Evolutionary conservation across 2,797 vertebrate genomes (phyloP), one percentile per base, ranked within the genome.

Genomic region (Emys orbicularis): DNA sequence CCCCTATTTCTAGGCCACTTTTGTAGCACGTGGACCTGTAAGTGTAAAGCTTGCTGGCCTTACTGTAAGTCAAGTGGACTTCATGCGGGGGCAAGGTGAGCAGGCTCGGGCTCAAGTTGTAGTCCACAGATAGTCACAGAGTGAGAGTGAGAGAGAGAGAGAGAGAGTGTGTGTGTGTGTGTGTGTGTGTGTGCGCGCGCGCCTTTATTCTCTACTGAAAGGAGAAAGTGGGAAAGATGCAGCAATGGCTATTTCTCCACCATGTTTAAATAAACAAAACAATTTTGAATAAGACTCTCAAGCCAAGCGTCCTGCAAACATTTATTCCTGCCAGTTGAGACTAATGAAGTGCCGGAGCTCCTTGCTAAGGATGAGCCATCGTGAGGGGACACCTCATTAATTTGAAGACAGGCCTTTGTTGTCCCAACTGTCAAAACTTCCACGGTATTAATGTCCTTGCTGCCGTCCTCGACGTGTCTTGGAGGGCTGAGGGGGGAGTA

Each of bases 291-390:
- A 94, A 97, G 94, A 97, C 90, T 86, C 93, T 86, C 94, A 90
- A 96, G 89, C 91, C 79, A 93, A 96, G 53, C 44, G 92, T 96
- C 94, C 86, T 50, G 88, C 91, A 87, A 93, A 95, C 74, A 86
- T 98, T 98, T 98, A 98, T 98, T 98, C 92, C 94, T 98, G 88
- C 80, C 93, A 96, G 93, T 92, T 91, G 89, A 97, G 90, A 97
- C 93, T 95, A 98, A 98, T 95, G 90, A 97, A 97, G 89, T 88
- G 61, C 74, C 91, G 94, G 86, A 89, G 54, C 18, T 81, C 88
- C 96, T 97, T 93, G 91, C 89, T 97, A 88, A 96, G 97, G 97
- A 96, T 87, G 91, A 96, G 88, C 90, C 8, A 11, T 34, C 76
- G 47, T 44, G 54, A 85, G 72, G 86, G 19, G 47, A 90, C 95